Base-by-base conservation (phyloP, 2,113 vertebrate genomes). In the Mormyrus iriodes region DNA sequence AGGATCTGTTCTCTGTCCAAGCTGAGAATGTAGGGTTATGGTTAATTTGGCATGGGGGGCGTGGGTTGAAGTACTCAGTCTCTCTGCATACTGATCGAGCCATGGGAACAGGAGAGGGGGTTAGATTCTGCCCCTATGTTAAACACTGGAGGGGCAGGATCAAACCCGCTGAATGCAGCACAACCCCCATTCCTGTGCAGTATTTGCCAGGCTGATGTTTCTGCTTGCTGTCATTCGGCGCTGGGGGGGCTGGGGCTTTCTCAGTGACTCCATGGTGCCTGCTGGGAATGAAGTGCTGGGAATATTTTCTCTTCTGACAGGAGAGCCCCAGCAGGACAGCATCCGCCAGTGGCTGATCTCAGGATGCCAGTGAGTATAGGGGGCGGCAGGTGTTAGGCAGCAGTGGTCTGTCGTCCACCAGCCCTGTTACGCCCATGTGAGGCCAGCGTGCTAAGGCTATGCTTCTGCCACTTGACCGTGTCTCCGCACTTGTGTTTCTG, bases 281-380 rank as follows among this genome's bases (percentile, higher is more conserved):
- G 17, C 82, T 84, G 82, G 82, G 44, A 84, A 48, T 44, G 42
- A 42, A 46, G 3, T 2, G 3, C 3, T 24, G 79, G 42, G 6
- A 48, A 48, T 44, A 21, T 84, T 46, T 87, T 87, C 10, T 87
- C 24, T 61, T 65, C 55, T 3, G 7, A 44, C 35, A 87, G 86
- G 35, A 61, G 86, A 87, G 35, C 21, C 49, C 31, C 35, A 39
- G 53, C 86, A 65, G 86, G 86, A 65, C 39, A 87, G 86, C 53
- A 44, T 87, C 13, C 21, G 21, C 7, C 52, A 65, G 19, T 87
- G 86, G 86, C 86, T 87, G 48, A 39, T 87, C 35, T 61, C 52
- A 24, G 86, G 86, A 44, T 27, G 3, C 55, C 15, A 8, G 86
- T 65, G 86, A 87, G 86, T 61, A 65, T 44, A 7, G 39, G n/a